phyloP scores from a whole-genome alignment of 2,797 vertebrate genomes.

The Miichthys miiuy region DNA sequence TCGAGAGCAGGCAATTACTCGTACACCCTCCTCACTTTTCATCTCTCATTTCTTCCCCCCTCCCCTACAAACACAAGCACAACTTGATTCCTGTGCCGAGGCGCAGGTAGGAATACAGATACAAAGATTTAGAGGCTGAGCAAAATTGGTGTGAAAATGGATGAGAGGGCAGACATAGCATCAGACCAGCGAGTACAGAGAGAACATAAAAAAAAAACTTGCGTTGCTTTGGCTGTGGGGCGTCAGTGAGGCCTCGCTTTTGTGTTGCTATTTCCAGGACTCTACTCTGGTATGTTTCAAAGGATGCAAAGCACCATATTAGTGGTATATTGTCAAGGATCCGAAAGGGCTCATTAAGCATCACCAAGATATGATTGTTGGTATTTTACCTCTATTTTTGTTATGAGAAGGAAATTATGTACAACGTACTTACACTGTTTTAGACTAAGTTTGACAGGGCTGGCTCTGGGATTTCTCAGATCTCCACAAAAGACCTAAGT shows the following conservation, averaged over 20 bases:
- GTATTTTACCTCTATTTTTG: constrained; percentile 80
- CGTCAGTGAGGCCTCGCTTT: constrained; percentile 58
- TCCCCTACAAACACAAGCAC: neutral
- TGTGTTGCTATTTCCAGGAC: constrained; percentile 76
- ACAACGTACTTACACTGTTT: constrained; percentile 47
- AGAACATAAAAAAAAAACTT: constrained; percentile 6
- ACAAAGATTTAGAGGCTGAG: constrained; percentile 8
- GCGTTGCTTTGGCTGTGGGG: constrained; percentile 31
- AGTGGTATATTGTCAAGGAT: constrained; percentile 83
- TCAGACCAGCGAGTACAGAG: neutral
- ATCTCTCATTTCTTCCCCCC: constrained; percentile 47
- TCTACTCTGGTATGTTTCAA: constrained; percentile 73
- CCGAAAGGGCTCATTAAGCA: constrained; percentile 81
- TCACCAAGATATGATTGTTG: constrained; percentile 81
- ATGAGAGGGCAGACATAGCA: constrained; percentile 6
- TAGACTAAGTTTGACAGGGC: constrained; percentile 47
- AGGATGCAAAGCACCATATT: constrained; percentile 79
- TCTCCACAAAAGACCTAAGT: constrained; percentile 19
- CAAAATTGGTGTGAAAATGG: constrained; percentile 34
- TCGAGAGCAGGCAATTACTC: constrained; percentile 60
- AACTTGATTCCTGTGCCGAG: constrained; percentile 21
- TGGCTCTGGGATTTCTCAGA: constrained; percentile 47
- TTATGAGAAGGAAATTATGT: constrained; percentile 63
- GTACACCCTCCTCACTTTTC: constrained; percentile 57
- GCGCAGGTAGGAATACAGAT: constrained; percentile 23